Evolutionary conservation across 1,140 invertebrate genomes (phyloP).

Genomic region (Heliconius congener): DNA sequence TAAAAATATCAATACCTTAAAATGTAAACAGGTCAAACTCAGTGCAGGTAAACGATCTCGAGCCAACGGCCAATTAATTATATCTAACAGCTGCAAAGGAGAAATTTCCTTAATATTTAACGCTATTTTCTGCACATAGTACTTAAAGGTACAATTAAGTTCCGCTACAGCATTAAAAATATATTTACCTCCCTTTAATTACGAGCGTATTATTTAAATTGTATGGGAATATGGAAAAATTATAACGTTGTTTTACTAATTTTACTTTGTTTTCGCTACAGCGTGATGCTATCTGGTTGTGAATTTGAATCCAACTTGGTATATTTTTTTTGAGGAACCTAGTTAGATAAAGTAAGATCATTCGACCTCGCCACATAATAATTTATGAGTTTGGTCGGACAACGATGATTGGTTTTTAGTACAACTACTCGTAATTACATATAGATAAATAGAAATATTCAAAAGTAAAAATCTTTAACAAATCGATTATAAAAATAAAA

Average conservation of each 20-base stretch:
- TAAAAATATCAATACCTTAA: background rate
- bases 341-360: no score
- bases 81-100: slow-evolving; percentile 41
- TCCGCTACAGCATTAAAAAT: slow-evolving; percentile 26
- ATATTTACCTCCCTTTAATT: slow-evolving; percentile 31
- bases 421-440: no score
- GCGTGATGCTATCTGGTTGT: no score
- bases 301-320: no score
- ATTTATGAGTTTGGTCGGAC: no score
- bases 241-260: background rate
- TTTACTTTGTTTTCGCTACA: background rate
- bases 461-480: no score
- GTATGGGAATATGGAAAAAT: slow-evolving; percentile 2
- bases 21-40: slow-evolving; percentile 26
- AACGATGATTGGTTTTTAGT: no score
- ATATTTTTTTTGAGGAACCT: no score
- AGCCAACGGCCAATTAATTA: slow-evolving; percentile 40
- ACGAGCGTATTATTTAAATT: background rate
- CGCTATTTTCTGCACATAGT: slow-evolving; percentile 32
- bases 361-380: no score
- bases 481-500: no score
- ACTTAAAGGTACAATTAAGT: slow-evolving; percentile 33
- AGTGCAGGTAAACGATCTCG: slow-evolving; percentile 39
- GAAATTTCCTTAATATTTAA: slow-evolving; percentile 38
- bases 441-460: no score